Evolutionary conservation across 2,888 invertebrate species (phyloP).

Genomic region (Galerucella pusilla): DNA sequence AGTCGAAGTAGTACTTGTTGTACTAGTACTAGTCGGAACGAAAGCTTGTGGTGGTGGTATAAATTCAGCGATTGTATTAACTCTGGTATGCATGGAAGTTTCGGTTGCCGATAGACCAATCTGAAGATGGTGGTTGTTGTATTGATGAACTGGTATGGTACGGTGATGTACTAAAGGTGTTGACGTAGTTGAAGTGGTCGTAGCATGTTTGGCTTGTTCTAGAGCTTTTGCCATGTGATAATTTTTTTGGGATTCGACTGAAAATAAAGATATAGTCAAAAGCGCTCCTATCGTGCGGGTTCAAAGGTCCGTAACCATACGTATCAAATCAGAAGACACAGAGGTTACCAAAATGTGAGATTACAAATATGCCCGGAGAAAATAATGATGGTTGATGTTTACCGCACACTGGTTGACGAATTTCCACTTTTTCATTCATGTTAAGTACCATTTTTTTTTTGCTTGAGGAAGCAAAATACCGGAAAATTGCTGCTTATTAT

Average conservation of each 20-base stretch:
- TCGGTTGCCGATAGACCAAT: constrained; percentile 58
- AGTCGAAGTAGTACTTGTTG: constrained; percentile 60
- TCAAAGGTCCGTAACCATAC: no score
- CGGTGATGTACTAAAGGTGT: constrained; percentile 46
- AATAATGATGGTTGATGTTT: no score
- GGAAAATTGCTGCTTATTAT: no score
- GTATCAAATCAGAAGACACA: no score
- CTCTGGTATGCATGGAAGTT: constrained; percentile 59
- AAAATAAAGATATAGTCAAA: constrained; percentile 53
- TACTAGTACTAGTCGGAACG: constrained; percentile 60
- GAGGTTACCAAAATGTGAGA: no score
- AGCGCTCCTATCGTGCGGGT: no score
- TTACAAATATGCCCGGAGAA: no score
- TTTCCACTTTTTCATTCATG: no score
- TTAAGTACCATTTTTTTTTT: no score
- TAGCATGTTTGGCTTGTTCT: constrained; percentile 66
- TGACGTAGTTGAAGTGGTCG: constrained; percentile 63
- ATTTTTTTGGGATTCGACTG: constrained; percentile 91
- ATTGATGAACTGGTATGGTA: constrained; percentile 53
- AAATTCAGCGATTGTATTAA: constrained; percentile 67
- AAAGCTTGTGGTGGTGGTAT: constrained; percentile 65
- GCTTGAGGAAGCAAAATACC: no score
- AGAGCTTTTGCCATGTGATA: constrained; percentile 76
- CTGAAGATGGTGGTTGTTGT: constrained; percentile 51
- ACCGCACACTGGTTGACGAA: no score